These are phyloP conservation scores for Odontophorus gujanensis DNA, from an alignment of 2,113 vertebrate species.

Conservation along the genomic window DNA sequence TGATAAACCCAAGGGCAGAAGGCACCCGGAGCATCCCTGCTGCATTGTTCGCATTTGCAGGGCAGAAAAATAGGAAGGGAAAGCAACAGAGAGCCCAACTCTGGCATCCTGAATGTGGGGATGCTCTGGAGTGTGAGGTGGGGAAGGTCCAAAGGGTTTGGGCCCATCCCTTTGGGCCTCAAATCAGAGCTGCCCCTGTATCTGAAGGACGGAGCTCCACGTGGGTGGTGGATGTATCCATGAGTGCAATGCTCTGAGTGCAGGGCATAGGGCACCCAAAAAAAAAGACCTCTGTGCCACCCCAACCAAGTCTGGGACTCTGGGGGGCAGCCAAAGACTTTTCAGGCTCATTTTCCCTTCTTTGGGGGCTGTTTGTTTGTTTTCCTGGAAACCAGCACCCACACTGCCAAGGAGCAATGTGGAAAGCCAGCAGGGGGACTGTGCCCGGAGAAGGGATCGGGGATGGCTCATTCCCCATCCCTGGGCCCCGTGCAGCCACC, in stretches of 20 bases:
- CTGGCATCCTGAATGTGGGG: not conserved
- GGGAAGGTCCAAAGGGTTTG: not conserved
- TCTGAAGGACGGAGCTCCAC: not conserved
- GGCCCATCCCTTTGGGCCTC: not conserved
- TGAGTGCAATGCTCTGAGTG: not conserved
- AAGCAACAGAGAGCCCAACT: conserved; percentile 57
- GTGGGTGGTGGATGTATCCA: accelerated
- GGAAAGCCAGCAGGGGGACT: not conserved
- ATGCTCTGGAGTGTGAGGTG: not conserved
- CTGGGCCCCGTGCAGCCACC: not conserved
- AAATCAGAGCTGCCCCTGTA: not conserved
- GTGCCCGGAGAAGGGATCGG: accelerated
- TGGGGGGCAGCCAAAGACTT: not conserved
- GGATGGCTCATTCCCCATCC: not conserved
- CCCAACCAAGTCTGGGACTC: not conserved
- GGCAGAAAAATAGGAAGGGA: conserved; percentile 65
- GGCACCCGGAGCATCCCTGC: not conserved
- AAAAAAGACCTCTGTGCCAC: not conserved
- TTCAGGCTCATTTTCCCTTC: accelerated
- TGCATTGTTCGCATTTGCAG: not conserved
- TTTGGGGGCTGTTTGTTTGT: not conserved
- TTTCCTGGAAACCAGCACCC: not conserved
- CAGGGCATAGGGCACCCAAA: accelerated
- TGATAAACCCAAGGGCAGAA: not conserved
- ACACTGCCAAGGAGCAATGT: not conserved